Evolutionary conservation across 2,797 vertebrate species (phyloP), one percentile per base, ranked within the genome.

Genomic region (Allobates femoralis): DNA sequence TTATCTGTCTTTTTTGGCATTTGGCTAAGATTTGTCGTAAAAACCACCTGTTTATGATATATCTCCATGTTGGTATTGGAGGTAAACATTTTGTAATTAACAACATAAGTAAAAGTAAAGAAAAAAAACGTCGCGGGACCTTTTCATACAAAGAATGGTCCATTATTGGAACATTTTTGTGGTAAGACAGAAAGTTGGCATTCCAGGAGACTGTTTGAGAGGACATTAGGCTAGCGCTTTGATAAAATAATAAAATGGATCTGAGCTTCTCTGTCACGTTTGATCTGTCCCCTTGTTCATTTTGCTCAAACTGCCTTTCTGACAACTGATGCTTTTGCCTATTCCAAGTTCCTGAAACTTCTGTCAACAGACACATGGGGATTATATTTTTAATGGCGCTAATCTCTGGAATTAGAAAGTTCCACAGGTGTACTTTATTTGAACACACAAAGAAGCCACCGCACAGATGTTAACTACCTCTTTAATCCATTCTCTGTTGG

Each of bases 361-460:
- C 90, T 90, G 85, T 91, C 88, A 89, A 90, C 41, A 56, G 30
- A 32, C 62, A 21, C 64, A 83, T 69, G 82, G 71, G 74, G 53
- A 87, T 53, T 90, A 64, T 34, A 41, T 85, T 91, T 91, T 90
- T 89, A 89, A 86, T 90, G 81, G 89, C 89, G 84, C 90, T 93
- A 93, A 90, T 90, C 82, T 88, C 28, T 90, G 82, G 90, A 88
- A 81, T 90, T 71, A 85, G 82, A 88, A 89, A 85, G 86, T 90
- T 85, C 55, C 83, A 69, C 73, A 73, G 83, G 84, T 82, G 76
- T 88, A 41, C 62, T 83, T 90, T 66, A 87, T 81, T 89, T 85
- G 51, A 0, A 85, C 53, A 26, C 69, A 73, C 71, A 90, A 90
- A 87, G 81, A 84, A 84, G 21, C 82, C 67, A 77, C 73, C 84